phyloP scores from a whole-genome alignment of 2,888 invertebrate genomes.

The Caenorhabditis sinica region DNA sequence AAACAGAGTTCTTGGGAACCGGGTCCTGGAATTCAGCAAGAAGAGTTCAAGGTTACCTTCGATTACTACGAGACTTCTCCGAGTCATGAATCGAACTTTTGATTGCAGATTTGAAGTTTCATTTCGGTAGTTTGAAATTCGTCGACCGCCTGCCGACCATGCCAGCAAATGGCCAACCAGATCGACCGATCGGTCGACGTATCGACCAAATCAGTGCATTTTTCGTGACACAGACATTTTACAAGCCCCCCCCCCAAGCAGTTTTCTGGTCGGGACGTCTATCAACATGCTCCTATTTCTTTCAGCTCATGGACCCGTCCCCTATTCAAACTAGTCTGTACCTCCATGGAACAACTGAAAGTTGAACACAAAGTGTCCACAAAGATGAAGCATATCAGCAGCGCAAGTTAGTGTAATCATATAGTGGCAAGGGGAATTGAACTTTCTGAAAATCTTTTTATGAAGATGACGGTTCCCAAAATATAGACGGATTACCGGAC shows the following conservation, averaged over 20 bases:
- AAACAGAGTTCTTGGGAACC: conserved; percentile 29
- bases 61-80: background rate
- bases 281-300: too few relatives aligned
- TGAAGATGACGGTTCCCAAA: background rate
- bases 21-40: conserved; percentile 30
- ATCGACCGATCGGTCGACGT: too few relatives aligned
- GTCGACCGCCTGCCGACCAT: too few relatives aligned
- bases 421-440: conserved; percentile 44
- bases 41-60: background rate
- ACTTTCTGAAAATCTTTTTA: conserved; percentile 15
- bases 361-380: conserved; percentile 47
- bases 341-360: conserved; percentile 39
- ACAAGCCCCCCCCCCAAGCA: too few relatives aligned
- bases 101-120: too few relatives aligned
- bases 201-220: too few relatives aligned
- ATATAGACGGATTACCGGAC: background rate
- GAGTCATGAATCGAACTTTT: background rate
- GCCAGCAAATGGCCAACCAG: too few relatives aligned
- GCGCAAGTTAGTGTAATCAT: conserved; percentile 39
- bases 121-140: too few relatives aligned
- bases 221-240: too few relatives aligned
- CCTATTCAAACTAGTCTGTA: background rate
- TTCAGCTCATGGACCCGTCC: too few relatives aligned
- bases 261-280: too few relatives aligned
- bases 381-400: conserved; percentile 40